These are phyloP conservation scores for Formica selysi DNA, from an alignment of 1,140 invertebrate species.

Conservation along the genomic window DNA sequence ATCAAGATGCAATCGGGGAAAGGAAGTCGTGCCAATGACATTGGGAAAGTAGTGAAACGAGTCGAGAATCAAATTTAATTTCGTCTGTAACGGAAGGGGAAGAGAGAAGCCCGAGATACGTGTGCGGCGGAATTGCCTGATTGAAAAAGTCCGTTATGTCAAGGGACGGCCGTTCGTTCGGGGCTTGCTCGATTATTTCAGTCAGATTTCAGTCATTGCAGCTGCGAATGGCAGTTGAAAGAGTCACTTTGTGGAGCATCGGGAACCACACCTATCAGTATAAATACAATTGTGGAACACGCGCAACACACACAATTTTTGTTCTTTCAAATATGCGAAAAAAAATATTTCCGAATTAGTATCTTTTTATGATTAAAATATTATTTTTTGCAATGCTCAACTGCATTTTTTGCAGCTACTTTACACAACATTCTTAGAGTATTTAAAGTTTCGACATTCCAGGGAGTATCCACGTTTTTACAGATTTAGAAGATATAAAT, in stretches of 20 bases:
- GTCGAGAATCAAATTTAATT: conserved; percentile 54
- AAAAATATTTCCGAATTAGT: background rate
- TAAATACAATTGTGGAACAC: background rate
- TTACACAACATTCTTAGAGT: background rate
- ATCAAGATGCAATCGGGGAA: conserved; percentile 9
- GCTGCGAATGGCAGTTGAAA: conserved; percentile 33
- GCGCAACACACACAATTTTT: background rate
- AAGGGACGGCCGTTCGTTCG: conserved; percentile 17
- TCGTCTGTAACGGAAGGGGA: background rate
- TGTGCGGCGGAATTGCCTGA: background rate
- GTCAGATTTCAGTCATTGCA: conserved; percentile 41
- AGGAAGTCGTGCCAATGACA: conserved; percentile 3
- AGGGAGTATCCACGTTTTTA: background rate
- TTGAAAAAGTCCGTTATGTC: conserved; percentile 37
- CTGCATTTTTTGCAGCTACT: background rate
- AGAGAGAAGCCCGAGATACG: conserved; percentile 31
- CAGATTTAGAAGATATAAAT: background rate
- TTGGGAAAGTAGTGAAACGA: conserved; percentile 22
- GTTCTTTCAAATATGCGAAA: background rate
- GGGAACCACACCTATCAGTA: background rate
- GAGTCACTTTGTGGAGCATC: conserved; percentile 11
- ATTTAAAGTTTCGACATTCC: background rate
- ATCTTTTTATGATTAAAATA: background rate
- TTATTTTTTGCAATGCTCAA: background rate
- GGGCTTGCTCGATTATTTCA: conserved; percentile 21